Evolutionary conservation across 1,140 invertebrate genomes (phyloP), one percentile per base, ranked within the genome.

Genomic region (Oryctes rhinoceros): DNA sequence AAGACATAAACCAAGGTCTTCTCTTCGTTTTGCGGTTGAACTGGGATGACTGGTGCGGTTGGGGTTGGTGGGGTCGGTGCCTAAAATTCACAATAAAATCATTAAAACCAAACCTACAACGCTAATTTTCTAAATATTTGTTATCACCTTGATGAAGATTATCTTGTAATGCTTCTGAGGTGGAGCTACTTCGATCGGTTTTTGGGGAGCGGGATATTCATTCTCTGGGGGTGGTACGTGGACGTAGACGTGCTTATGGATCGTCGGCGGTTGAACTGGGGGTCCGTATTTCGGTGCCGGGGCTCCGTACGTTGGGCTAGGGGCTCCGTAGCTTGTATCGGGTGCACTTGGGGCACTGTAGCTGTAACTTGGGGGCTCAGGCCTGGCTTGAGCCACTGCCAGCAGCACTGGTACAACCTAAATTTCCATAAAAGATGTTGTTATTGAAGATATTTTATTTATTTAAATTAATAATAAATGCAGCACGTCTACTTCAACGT

Each of bases 101-200:
- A 47, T 47, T 78, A 48, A 48, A 13, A 18, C n/a, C 13, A 48
- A 30, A 48, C 18, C n/a, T 3, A 3, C 39, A 10, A 37, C 7
- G 15, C 10, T 3, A 44, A 1, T 47, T 78, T 20, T 10, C 5
- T 37, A 78, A 18, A 13, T 5, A 71, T 71, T 37, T 6, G 13
- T 0, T 81, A 20, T 44, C 78, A 82, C 81, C 88, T 96, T 96
- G 86, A 96, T 96, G 90, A 96, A 96, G 49, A 96, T 94, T 83
- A 96, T 96, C 87, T 96, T 96, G 91, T 96, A 96, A 85, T 96
- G 95, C 85, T 96, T 96, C 85, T 96, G 94, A 10, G 95, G 94
- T 9, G 94, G 92, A 74, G 92, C 91, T 35, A 92, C 90, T 65
- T 90, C 88, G 80, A 92, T 90, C 39, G 87, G 91, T 88, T 91